These are phyloP conservation scores for Nanorana parkeri DNA, from an alignment of 2,113 vertebrate genomes.

Conservation along the genomic window DNA sequence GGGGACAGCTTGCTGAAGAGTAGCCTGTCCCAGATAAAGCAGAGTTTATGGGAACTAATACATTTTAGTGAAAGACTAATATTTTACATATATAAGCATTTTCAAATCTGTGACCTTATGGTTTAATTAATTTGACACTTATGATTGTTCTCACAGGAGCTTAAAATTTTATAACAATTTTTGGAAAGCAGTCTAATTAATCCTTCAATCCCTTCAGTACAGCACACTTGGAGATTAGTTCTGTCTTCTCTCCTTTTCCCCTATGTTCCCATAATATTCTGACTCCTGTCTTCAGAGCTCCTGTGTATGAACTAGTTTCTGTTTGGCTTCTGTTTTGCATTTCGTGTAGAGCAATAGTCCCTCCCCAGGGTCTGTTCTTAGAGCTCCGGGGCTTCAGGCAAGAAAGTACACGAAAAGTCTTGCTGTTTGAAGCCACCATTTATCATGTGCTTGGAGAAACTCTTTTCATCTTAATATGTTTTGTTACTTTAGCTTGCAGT, in stretches of 20 bases:
- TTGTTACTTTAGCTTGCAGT: no score
- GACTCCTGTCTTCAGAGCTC: background rate
- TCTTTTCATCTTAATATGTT: no score
- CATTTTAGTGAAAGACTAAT: no score
- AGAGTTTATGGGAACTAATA: no score
- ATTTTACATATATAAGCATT: no score
- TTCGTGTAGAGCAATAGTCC: background rate
- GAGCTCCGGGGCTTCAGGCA: slow-evolving; percentile 1
- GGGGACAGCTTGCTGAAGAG: no score
- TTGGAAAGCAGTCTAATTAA: background rate
- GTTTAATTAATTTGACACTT: background rate
- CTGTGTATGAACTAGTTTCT: background rate
- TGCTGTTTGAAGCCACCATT: background rate
- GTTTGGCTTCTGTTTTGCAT: background rate
- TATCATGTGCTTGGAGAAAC: background rate
- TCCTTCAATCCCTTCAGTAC: background rate
- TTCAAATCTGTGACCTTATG: background rate
- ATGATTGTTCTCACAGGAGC: background rate
- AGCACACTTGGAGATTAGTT: background rate
- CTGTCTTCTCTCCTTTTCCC: background rate
- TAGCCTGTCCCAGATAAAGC: no score
- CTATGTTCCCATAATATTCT: background rate
- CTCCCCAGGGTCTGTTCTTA: background rate
- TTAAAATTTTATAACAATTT: background rate
- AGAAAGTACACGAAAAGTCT: background rate